Evolutionary conservation across 2,888 invertebrate genomes (phyloP).

Genomic region (Matsumyia berberina): DNA sequence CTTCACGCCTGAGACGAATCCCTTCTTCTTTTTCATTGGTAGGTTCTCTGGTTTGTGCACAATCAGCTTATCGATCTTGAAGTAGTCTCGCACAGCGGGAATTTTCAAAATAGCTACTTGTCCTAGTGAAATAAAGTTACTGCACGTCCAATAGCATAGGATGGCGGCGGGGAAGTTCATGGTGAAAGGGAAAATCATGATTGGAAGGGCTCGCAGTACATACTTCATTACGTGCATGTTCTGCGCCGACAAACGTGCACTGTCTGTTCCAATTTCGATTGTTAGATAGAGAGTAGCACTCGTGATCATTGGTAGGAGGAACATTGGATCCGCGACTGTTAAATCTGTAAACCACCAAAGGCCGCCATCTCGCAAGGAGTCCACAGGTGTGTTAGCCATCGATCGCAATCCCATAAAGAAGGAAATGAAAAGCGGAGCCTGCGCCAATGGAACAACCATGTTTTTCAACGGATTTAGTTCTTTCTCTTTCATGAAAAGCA

Average conservation of each 20-base stretch:
- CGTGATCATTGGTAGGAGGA: slow-evolving; percentile 93
- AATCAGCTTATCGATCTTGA: slow-evolving; percentile 89
- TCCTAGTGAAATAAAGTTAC: slow-evolving; percentile 92
- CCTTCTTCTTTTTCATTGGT: slow-evolving; percentile 88
- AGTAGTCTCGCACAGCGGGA: slow-evolving; percentile 89
- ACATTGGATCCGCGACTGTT: slow-evolving; percentile 95
- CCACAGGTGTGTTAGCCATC: slow-evolving; percentile 96
- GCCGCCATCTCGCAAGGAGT: slow-evolving; percentile 95
- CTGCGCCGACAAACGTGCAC: slow-evolving; percentile 87
- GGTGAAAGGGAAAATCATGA: slow-evolving; percentile 93
- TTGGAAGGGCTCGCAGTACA: slow-evolving; percentile 90
- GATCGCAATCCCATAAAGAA: slow-evolving; percentile 94
- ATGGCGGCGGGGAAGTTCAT: slow-evolving; percentile 95
- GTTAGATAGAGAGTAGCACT: slow-evolving; percentile 92
- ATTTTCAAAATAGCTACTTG: slow-evolving; percentile 92
- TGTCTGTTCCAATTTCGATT: slow-evolving; percentile 93
- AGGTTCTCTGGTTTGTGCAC: slow-evolving; percentile 86
- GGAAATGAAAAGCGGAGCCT: slow-evolving; percentile 96
- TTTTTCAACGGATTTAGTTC: slow-evolving; percentile 92
- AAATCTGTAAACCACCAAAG: slow-evolving; percentile 96
- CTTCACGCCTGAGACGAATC: slow-evolving; percentile 91
- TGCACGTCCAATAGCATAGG: slow-evolving; percentile 94
- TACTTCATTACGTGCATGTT: slow-evolving; percentile 91
- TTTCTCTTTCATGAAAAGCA: slow-evolving; percentile 92
- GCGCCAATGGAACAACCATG: slow-evolving; percentile 90